phyloP scores from a whole-genome alignment of 1,140 invertebrate genomes.

The Phenacoccus solenopsis region DNA sequence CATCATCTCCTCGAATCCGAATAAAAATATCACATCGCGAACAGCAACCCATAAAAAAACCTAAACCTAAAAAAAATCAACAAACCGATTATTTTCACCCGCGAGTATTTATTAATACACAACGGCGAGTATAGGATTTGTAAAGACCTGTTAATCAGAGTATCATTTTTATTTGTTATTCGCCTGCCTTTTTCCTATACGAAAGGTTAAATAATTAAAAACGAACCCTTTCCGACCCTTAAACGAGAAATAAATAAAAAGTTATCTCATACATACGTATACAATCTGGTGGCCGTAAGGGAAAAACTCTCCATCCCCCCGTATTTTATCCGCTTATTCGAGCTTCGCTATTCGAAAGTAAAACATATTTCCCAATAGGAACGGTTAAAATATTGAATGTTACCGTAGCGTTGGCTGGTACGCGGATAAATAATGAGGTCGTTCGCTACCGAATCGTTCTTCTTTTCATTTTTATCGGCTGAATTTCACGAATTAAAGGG shows the following conservation, averaged over 20 bases:
- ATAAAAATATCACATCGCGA: no score
- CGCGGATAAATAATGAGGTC: slow-evolving; percentile 12
- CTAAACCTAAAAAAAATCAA: not conserved
- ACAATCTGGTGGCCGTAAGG: slow-evolving; percentile 12
- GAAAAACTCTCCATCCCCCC: not conserved
- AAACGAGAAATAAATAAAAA: slow-evolving; percentile 17
- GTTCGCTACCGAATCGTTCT: slow-evolving; percentile 4
- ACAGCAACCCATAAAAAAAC: no score
- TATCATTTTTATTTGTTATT: slow-evolving; percentile 9
- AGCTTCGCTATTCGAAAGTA: not conserved
- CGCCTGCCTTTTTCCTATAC: not conserved
- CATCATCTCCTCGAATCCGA: no score
- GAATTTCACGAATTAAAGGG: not conserved
- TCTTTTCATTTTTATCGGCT: not conserved
- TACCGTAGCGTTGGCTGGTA: slow-evolving; percentile 1
- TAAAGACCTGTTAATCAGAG: slow-evolving; percentile 15
- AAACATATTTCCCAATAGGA: slow-evolving; percentile 18
- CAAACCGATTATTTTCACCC: not conserved
- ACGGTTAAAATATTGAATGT: slow-evolving; percentile 17
- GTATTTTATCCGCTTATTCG: not conserved
- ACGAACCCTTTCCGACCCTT: slow-evolving; percentile 13
- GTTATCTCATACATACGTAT: slow-evolving; percentile 16
- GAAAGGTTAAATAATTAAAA: slow-evolving; percentile 14
- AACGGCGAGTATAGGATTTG: not conserved
- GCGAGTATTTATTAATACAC: not conserved